Base-by-base conservation (phyloP, 2,113 vertebrate genomes). In the Xiphophorus hellerii region DNA sequence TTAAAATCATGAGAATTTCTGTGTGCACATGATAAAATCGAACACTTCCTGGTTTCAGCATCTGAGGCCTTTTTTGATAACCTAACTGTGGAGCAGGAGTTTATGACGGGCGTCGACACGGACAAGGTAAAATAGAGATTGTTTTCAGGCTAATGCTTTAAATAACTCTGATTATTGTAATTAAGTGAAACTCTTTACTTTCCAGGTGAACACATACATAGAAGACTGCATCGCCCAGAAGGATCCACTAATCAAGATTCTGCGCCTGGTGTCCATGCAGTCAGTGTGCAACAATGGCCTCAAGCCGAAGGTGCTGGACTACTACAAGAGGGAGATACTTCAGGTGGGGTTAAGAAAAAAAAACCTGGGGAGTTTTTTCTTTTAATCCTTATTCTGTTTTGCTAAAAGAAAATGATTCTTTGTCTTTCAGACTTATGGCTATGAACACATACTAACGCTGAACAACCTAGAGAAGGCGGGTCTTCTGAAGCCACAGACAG, bases 1-100 rank as follows among this genome's bases (percentile, higher is more conserved):
- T 14, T 44, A 14, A 44, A 13, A 44, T 44, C 2, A 44, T 48
- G 17, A 48, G 39, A 42, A 42, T 42, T n/a, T 30, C 13, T n/a
- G 10, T n/a, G 8, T 4, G 5, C 14, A 15, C 35, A 20, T 60
- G 10, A 33, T 67, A 9, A 58, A 66, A 62, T 62, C 37, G 33
- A 33, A 69, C 9, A 8, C 58, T 3, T 74, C 22, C 35, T 83
- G 20, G 66, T 88, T 95, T 81, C 86, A 99, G 98, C 96, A n/a
- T 99, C 98, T 1, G 98, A 99, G 93, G 95, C 96, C 66, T 99
- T 99, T 93, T 99, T 99, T 84, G 98, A 99, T 86, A 99, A 97
- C 78, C 92, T 99, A 76, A 99, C 98, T 20, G 97, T 99, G 92
- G 97, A 99, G 81, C 98, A 99, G 87, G 98, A 99, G 90, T 99